Base-by-base conservation (phyloP, 2,797 vertebrate genomes). In the Varecia variegata region DNA sequence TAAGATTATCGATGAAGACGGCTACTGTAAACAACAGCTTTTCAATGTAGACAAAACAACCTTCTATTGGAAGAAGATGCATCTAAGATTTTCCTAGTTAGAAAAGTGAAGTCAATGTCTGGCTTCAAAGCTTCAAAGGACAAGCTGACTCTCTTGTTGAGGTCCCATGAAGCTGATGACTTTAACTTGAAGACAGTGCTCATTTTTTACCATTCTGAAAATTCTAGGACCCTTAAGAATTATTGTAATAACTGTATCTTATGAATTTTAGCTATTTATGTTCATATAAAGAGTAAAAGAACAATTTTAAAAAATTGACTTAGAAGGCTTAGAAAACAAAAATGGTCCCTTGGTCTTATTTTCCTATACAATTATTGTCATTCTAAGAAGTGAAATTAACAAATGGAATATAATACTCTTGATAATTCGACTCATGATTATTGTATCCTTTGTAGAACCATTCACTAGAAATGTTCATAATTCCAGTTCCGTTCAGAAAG, bases 361-460 rank as follows among this genome's bases (percentile, higher is more conserved):
- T 85, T 93, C 30, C 9, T 91, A 38, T 91, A 79, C 11, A 79
- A 79, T 91, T 83, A 81, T 54, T 88, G 45, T 35, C 56, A 73
- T 83, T 76, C 18, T 47, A 93, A 87, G 58, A 95, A 88, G 74
- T 95, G 85, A 83, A 86, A 93, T 88, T 73, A 94, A 93, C 86
- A 30, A 80, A 86, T 82, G 7, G 32, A 71, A 85, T 83, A 68
- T 25, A 82, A 90, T 88, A 18, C 35, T 93, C 21, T 2, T 17
- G 56, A 25, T 80, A 52, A 92, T 88, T 93, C 60, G 45, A 74
- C 18, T 91, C 60, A 10, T 27, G 21, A 84, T 62, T 56, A 89
- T 74, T 81, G 91, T 89, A 96, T 56, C 14, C 12, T 67, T 25
- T 67, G 23, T 65, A 52, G 9, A 81, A 74, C 13, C 14, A 84